Base-by-base conservation (phyloP, 2,113 vertebrate species). In the Oplegnathus fasciatus region DNA sequence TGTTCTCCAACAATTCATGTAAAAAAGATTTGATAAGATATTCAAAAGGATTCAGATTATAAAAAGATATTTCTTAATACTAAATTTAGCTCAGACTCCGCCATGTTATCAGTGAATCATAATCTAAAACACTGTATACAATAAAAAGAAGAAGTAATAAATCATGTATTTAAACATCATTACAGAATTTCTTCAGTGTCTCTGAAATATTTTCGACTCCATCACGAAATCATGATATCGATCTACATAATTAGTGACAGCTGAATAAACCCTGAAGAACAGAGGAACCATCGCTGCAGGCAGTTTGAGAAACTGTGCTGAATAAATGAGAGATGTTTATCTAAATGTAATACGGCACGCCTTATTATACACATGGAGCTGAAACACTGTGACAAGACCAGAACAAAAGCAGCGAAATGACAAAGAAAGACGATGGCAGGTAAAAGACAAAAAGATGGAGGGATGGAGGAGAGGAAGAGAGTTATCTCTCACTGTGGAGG, bases 241-340 rank as follows among this genome's bases (percentile, higher is more conserved):
- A 90, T 91, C 86, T 82, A 22, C 83, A 81, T 79, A 64, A 88
- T 84, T 46, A 75, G 80, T 44, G 55, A 69, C 89, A 67, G 87
- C 57, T 62, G 64, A 79, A 78, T 26, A 20, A 83, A 1, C 2
- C 67, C 82, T n/a, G 54, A 0, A 57, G 50, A 11, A 2, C 50
- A 8, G 76, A 84, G 50, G 73, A 9, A 60, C 1, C 26, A 0
- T 7, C 8, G 57, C 89, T 66, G 74, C 5, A 26, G 73, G 83
- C 58, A 5, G 17, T 52, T 34, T 42, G 69, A 48, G 61, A 30
- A 48, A n/a, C 48, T 11, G 52, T 8, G 0, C 40, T 30, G 37
- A 61, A 78, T 75, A 62, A 87, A 52, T 20, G 50, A 61, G 44
- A 50, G 74, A 81, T 50, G 64, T 60, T 85, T 78, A 89, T 88